These are phyloP conservation scores for Metridium senile DNA, from an alignment of 92 coral and sea anemone genomes.

Conservation along the genomic window DNA sequence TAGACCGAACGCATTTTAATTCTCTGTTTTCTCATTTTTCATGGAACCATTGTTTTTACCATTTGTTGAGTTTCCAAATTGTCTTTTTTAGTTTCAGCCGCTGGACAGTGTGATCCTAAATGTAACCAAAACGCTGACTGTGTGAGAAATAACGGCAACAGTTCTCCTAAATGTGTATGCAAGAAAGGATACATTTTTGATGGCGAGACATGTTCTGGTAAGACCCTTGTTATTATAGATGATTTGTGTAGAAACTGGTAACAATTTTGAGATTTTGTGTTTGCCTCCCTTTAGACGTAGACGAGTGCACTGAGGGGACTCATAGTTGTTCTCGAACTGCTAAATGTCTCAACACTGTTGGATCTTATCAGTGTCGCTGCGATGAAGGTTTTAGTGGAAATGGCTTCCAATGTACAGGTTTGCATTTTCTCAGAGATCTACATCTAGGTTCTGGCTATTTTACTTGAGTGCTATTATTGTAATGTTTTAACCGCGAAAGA, in stretches of 20 bases:
- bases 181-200: slow-evolving; percentile 51
- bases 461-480: too few relatives aligned
- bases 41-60: too few relatives aligned
- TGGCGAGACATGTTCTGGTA: slow-evolving; percentile 50
- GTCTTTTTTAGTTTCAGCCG: slow-evolving; percentile 8
- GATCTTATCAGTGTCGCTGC: slow-evolving; percentile 66
- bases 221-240: neutral
- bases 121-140: slow-evolving; percentile 54
- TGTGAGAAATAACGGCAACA: slow-evolving; percentile 8
- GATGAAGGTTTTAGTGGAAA: slow-evolving; percentile 56
- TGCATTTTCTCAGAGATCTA: neutral
- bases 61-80: too few relatives aligned
- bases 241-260: too few relatives aligned
- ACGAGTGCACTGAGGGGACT: slow-evolving; percentile 35
- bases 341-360: slow-evolving; percentile 50
- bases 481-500: too few relatives aligned
- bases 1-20: too few relatives aligned
- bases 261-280: neutral
- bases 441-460: too few relatives aligned
- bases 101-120: slow-evolving; percentile 1
- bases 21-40: too few relatives aligned
- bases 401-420: slow-evolving; percentile 60
- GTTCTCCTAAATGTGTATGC: slow-evolving; percentile 39
- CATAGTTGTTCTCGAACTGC: slow-evolving; percentile 51
- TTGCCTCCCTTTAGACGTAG: slow-evolving; percentile 36